A percentile compares a stretch with the other conserved stretches of the same genome.
Evolutionary conservation across 2,888 invertebrate genomes (phyloP).

Genomic region (Melanostoma scalare): DNA sequence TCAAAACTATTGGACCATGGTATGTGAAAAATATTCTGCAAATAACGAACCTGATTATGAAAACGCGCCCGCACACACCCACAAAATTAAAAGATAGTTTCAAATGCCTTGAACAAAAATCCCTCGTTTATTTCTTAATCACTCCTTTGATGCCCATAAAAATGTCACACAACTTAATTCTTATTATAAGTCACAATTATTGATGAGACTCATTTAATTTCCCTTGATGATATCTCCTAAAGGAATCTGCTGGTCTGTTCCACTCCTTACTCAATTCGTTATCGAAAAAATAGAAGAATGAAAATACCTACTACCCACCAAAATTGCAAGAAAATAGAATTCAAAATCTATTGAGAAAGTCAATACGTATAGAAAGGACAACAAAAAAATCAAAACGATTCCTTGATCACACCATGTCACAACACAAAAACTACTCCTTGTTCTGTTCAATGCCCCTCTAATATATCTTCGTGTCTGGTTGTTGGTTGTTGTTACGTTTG

Average conservation of each 20-base stretch:
- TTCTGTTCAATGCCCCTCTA: conserved; percentile 18
- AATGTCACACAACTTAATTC: conserved; percentile 47
- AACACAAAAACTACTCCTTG: conserved; percentile 35
- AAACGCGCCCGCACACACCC: too few species aligned
- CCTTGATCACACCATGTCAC: conserved; percentile 64
- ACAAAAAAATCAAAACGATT: conserved; percentile 18
- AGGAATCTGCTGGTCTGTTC: conserved; percentile 1
- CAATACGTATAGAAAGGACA: conserved; percentile 24
- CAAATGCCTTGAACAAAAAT: not conserved
- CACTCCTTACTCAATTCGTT: conserved; percentile 22
- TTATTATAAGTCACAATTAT: conserved; percentile 34
- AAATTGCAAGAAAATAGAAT: conserved; percentile 16
- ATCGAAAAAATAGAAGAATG: conserved; percentile 1
- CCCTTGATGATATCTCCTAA: conserved; percentile 34
- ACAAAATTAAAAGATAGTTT: not conserved
- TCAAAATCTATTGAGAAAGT: conserved; percentile 23
- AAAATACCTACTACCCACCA: conserved; percentile 2
- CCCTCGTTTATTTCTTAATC: conserved; percentile 26
- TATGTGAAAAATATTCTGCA: too few species aligned
- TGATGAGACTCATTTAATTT: conserved; percentile 45
- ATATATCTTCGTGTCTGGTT: conserved; percentile 18
- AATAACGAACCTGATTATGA: too few species aligned
- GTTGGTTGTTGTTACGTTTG: conserved; percentile 57
- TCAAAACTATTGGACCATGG: too few species aligned
- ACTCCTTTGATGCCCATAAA: conserved; percentile 38